These are phyloP conservation scores for Chelonia mydas DNA, from an alignment of 2,797 vertebrate genomes.

Conservation along the genomic window DNA sequence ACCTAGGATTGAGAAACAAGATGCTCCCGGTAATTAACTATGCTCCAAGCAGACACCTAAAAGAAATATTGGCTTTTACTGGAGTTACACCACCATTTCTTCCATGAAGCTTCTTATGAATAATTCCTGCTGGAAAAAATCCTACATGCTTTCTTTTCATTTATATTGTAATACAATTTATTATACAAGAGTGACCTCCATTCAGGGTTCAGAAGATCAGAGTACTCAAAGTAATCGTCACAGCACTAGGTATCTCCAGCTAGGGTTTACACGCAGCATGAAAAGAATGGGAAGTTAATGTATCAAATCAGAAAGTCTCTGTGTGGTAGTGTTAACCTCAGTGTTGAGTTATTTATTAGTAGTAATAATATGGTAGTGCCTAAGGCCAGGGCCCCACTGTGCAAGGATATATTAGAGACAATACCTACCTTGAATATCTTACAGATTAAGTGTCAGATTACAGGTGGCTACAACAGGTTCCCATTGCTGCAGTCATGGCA, in stretches of 20 bases:
- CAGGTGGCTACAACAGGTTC: neutral
- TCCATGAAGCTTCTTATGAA: conserved; percentile 60
- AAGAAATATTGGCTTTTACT: conserved; percentile 63
- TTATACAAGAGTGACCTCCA: conserved; percentile 70
- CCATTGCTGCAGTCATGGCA: neutral
- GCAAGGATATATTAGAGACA: conserved; percentile 23
- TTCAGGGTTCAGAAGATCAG: conserved; percentile 73
- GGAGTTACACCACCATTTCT: conserved; percentile 44
- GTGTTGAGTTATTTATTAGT: conserved; percentile 66
- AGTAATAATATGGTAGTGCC: conserved; percentile 15
- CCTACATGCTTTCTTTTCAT: conserved; percentile 72
- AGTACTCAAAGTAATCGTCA: conserved; percentile 69
- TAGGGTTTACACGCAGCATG: conserved; percentile 64
- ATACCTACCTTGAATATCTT: conserved; percentile 24
- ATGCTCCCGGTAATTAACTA: conserved; percentile 68
- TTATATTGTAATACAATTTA: conserved; percentile 77
- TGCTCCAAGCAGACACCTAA: conserved; percentile 54
- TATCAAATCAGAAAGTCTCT: conserved; percentile 63
- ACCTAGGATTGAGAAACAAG: conserved; percentile 16
- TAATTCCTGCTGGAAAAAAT: conserved; percentile 68
- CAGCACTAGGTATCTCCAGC: conserved; percentile 67
- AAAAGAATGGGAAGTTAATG: conserved; percentile 71
- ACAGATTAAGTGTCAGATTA: neutral
- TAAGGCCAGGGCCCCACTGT: conserved; percentile 2
- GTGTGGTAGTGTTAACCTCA: conserved; percentile 58